Percentiles rank a stretch among this genome's conserved stretches.
phyloP scores from a whole-genome alignment of 2,113 vertebrate genomes.

The Saguinus imperator region DNA sequence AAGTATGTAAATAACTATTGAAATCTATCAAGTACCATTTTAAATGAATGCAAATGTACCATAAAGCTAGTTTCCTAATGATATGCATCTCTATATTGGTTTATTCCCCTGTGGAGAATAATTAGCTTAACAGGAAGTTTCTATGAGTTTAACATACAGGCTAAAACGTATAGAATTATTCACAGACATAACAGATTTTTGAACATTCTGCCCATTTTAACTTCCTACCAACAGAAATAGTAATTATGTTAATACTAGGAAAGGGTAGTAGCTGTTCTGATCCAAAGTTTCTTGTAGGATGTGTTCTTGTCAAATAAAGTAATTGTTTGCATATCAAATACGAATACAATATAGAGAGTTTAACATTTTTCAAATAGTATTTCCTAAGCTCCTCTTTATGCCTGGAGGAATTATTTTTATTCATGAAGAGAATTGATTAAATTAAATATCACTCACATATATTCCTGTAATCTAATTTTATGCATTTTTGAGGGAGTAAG shows the following conservation, averaged over 20 bases:
- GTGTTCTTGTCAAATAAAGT: background rate
- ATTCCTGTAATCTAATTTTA: background rate
- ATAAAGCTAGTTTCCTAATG: background rate
- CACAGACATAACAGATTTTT: background rate
- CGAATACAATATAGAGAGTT: background rate
- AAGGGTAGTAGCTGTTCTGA: background rate
- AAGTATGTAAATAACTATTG: background rate
- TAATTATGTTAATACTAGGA: background rate
- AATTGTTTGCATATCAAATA: background rate
- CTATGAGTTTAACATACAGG: background rate
- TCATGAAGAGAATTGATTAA: background rate
- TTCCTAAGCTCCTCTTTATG: background rate
- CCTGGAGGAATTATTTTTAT: background rate
- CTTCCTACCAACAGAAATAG: background rate
- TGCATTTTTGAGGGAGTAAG: background rate
- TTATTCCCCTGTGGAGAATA: background rate
- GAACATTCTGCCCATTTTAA: background rate
- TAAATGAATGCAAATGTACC: background rate
- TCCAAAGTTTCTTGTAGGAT: background rate
- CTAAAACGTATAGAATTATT: background rate
- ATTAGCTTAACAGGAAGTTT: background rate
- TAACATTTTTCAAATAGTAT: background rate
- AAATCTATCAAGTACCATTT: background rate
- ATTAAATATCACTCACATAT: background rate
- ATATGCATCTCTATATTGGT: background rate